Base-by-base conservation (phyloP, 2,888 invertebrate species). In the Lasiommata megera region DNA sequence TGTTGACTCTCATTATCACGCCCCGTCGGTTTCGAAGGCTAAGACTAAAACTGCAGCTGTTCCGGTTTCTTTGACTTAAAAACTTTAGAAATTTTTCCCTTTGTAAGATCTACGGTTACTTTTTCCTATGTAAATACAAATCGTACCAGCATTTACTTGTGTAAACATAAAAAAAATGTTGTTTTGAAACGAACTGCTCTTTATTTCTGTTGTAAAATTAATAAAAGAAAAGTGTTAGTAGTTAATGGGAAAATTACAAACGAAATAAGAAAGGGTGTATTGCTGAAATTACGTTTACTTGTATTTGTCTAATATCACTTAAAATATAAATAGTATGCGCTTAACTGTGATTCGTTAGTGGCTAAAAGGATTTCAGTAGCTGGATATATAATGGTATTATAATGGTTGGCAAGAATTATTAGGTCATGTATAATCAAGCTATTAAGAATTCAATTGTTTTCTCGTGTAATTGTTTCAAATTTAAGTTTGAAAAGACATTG, bases 1-100 rank as follows among this genome's bases (percentile, higher is more conserved):
- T 38, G 54, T 50, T 46, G 46, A 47, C 51, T 58, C 51, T 37
- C 51, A 58, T 58, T 61, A 57, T 54, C 44, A 44, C 50, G 31
- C 41, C 29, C 16, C 41, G 48, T 44, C 17, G 57, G 54, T 51
- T 54, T 58, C 52, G 51, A 57, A 44, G 46, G 34, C 47, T 51
- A 60, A 31, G 31, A 9, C 31, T 53, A 54, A 55, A 36, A 52
- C 44, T 41, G 31, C 41, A 41, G 18, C 36, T 54, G 23, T 16
- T 28, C 52, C 31, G 12, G 41, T 52, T 52, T 31, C 41, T 41
- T 52, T 41, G 40, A 31, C 29, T 16, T 40, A 14, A 7, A 40
- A 37, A 23, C 11, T 5, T 16, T 28, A 38, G 9, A 28, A 50
- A 37, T 38, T 23, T 14, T 11, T 23, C 12, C 9, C 37, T 50